phyloP scores from a whole-genome alignment of 2,888 invertebrate genomes.

The Rhyacophila evoluta region DNA sequence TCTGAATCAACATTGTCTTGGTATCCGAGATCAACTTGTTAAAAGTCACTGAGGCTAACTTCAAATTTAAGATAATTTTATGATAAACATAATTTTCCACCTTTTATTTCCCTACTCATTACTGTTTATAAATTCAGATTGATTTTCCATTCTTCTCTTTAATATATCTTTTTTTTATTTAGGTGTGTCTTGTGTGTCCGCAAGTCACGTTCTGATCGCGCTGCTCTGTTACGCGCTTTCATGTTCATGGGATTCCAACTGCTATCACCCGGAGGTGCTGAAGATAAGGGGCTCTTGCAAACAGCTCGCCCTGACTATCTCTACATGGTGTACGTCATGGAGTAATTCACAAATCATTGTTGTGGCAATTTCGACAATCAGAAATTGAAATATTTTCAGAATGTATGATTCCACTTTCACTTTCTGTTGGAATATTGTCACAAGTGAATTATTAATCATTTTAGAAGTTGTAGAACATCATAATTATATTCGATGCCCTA shows the following conservation, averaged over 20 bases:
- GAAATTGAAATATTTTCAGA: neutral
- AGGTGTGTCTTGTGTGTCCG: constrained; percentile 79
- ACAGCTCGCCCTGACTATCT: constrained; percentile 73
- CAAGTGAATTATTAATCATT: neutral
- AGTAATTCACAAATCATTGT: constrained; percentile 57
- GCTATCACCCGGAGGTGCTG: constrained; percentile 83
- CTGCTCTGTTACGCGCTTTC: constrained; percentile 91
- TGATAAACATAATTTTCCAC: too few relatives aligned
- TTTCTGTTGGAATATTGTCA: neutral
- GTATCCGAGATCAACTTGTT: too few relatives aligned
- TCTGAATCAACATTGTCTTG: too few relatives aligned
- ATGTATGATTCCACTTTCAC: too few relatives aligned
- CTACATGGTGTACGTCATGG: constrained; percentile 63
- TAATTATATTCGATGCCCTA: too few relatives aligned
- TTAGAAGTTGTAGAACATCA: too few relatives aligned
- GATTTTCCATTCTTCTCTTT: too few relatives aligned
- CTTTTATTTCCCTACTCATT: too few relatives aligned
- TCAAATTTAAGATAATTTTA: too few relatives aligned
- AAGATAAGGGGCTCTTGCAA: constrained; percentile 74
- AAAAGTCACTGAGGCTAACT: too few relatives aligned
- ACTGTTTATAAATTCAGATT: too few relatives aligned
- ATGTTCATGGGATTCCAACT: constrained; percentile 96
- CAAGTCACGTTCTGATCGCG: constrained; percentile 86
- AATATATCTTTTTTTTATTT: too few relatives aligned
- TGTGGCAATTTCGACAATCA: neutral